These are phyloP conservation scores for Pitangus sulphuratus DNA, from an alignment of 2,797 vertebrate species.

Conservation along the genomic window DNA sequence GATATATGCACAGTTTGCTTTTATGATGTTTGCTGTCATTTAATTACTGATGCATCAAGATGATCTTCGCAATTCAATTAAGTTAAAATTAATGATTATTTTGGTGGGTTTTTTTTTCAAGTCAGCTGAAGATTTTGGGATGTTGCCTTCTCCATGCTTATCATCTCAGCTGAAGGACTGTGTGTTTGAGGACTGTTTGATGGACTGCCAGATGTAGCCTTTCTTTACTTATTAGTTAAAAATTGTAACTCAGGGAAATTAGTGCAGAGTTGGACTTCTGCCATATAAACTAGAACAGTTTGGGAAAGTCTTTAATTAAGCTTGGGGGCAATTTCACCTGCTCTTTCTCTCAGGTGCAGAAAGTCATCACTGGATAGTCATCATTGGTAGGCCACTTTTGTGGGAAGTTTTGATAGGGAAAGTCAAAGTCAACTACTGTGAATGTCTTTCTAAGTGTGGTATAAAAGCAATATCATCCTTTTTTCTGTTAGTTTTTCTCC, in stretches of 20 bases:
- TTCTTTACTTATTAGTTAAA: not conserved
- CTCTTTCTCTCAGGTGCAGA: not conserved
- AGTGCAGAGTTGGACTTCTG: not conserved
- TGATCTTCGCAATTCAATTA: not conserved
- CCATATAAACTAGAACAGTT: not conserved
- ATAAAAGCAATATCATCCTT: not conserved
- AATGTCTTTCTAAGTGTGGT: not conserved
- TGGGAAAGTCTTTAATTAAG: not conserved
- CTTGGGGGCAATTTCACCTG: not conserved
- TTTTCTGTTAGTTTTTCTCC: not conserved
- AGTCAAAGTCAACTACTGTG: not conserved
- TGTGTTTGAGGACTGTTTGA: not conserved
- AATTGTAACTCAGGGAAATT: not conserved
- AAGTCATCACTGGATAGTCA: not conserved
- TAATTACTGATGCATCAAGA: constrained; percentile 35
- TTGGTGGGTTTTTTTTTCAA: not conserved
- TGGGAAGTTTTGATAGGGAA: not conserved
- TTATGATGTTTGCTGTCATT: constrained; percentile 32
- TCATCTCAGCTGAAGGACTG: not conserved
- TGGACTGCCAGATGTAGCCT: not conserved
- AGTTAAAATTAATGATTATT: not conserved
- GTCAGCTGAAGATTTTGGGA: not conserved
- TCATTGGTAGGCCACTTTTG: not conserved
- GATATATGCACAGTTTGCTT: constrained; percentile 46
- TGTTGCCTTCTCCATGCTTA: not conserved